A percentile compares a stretch with the other conserved stretches of the same genome.
Conservation (phyloP, 1,140 invertebrate genomes). For the Geopemphigus sp. region DNA sequence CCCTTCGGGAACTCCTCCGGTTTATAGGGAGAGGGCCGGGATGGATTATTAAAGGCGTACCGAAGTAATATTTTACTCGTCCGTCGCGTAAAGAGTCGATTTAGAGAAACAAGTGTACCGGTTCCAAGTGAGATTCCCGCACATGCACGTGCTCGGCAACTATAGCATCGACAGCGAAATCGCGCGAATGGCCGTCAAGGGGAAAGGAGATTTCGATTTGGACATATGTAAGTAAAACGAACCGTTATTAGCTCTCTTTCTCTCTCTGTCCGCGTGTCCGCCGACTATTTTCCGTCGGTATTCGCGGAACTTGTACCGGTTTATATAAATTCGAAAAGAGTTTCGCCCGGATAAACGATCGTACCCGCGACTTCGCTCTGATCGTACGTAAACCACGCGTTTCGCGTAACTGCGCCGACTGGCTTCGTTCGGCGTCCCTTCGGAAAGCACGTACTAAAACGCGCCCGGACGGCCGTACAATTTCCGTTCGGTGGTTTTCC, state of each 20-base stretch:
- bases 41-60: background rate
- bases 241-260: too few species aligned
- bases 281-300: background rate
- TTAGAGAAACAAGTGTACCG: constrained; percentile 58
- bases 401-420: too few species aligned
- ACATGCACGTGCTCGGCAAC: constrained; percentile 61
- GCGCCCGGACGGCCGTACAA: too few species aligned
- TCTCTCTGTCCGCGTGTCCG: background rate
- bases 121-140: constrained; percentile 60
- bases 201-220: constrained; percentile 65
- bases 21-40: too few species aligned
- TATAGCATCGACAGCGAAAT: constrained; percentile 66
- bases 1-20: background rate
- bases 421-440: too few species aligned
- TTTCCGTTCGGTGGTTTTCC: too few species aligned
- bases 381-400: too few species aligned
- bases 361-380: too few species aligned
- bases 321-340: too few species aligned
- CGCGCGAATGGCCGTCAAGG: constrained; percentile 63
- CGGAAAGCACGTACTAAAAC: too few species aligned
- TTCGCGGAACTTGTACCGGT: background rate
- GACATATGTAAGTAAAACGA: constrained; percentile 70
- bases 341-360: too few species aligned
- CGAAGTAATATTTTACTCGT: background rate
- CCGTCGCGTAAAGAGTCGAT: background rate